These are phyloP conservation scores for Ischnura elegans DNA, from an alignment of 2,888 invertebrate genomes.

Conservation along the genomic window DNA sequence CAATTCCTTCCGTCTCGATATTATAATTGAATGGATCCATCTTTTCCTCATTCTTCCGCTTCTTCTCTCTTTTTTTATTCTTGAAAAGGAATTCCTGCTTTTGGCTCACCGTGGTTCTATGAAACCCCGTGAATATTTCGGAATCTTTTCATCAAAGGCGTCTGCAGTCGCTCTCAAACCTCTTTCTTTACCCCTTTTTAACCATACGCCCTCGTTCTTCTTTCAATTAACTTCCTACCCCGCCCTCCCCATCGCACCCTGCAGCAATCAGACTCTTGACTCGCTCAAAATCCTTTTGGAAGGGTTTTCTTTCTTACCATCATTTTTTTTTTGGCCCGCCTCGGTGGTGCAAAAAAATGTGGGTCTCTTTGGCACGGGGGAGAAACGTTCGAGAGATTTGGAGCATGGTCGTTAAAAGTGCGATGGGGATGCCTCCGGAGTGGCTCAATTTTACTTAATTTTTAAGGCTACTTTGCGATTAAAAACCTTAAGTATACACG, in stretches of 20 bases:
- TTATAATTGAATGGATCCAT: slow-evolving; percentile 56
- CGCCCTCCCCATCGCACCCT: too few relatives aligned
- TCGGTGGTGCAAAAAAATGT: background rate
- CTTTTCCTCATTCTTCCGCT: background rate
- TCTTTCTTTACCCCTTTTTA: background rate
- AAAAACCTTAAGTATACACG: background rate
- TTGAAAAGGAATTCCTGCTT: slow-evolving; percentile 32
- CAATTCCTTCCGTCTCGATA: background rate
- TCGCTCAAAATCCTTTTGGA: background rate
- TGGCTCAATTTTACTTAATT: background rate
- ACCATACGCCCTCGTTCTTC: background rate
- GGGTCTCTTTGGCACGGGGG: background rate
- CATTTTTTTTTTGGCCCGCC: background rate
- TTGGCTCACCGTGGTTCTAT: slow-evolving; percentile 23
- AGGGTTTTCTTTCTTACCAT: slow-evolving; percentile 27
- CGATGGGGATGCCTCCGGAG: background rate
- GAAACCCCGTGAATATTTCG: slow-evolving; percentile 61
- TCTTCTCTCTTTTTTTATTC: background rate
- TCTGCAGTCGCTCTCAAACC: slow-evolving; percentile 6
- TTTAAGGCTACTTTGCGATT: background rate
- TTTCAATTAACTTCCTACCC: background rate
- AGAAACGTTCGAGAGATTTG: background rate
- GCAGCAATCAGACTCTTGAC: slow-evolving; percentile 6
- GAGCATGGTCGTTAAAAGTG: background rate
- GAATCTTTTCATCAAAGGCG: slow-evolving; percentile 58